phyloP scores from a whole-genome alignment of 2,113 vertebrate species.

The Corapipo altera region DNA sequence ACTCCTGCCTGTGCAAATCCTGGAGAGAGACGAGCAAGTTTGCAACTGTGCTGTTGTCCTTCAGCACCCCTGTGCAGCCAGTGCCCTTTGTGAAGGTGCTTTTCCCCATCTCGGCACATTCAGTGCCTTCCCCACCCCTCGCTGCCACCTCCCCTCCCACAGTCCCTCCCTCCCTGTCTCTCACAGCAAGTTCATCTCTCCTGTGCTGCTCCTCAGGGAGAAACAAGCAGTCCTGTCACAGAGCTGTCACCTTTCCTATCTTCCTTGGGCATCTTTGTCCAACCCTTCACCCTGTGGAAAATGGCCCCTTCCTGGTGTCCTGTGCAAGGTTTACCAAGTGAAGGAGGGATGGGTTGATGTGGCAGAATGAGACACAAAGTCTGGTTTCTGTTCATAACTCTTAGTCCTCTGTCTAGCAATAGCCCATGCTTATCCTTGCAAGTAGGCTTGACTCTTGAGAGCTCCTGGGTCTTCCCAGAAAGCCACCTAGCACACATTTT shows the following conservation, averaged over 20 bases:
- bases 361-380: not conserved
- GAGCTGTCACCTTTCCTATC: not conserved
- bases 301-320: rapidly evolving
- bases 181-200: rapidly evolving
- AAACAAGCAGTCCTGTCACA: not conserved
- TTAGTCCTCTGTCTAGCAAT: not conserved
- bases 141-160: not conserved
- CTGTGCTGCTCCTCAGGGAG: not conserved
- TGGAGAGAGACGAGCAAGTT: not conserved
- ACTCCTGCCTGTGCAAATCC: not conserved
- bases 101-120: not conserved
- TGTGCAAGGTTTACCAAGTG: not conserved
- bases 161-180: not conserved
- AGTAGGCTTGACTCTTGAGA: not conserved
- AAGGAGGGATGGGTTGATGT: not conserved
- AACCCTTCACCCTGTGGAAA: not conserved
- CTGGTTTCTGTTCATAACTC: not conserved
- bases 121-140: not conserved
- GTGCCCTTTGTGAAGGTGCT: not conserved
- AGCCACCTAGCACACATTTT: not conserved
- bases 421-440: rapidly evolving
- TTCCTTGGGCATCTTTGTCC: not conserved
- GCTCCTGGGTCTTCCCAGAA: not conserved
- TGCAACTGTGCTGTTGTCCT: not conserved
- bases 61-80: too few relatives aligned